These are phyloP conservation scores for Cuniculus paca DNA, from an alignment of 2,797 vertebrate genomes.

Conservation along the genomic window DNA sequence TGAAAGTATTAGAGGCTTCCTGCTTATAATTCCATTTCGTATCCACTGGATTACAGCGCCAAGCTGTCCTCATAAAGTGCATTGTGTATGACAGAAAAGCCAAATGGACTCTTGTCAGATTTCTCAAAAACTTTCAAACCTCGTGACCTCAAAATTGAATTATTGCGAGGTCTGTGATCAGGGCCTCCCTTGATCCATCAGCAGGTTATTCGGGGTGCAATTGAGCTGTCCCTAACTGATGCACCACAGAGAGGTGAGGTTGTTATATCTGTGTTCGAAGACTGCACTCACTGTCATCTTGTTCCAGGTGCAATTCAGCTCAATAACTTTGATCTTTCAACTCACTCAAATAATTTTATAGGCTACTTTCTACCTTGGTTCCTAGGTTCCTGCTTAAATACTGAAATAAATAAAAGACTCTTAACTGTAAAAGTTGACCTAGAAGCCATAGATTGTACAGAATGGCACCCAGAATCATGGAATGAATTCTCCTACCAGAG, in stretches of 20 bases:
- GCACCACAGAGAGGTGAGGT: not conserved
- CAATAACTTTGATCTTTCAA: slow-evolving; percentile 70
- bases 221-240: slow-evolving; percentile 29
- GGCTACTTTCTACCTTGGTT: slow-evolving; percentile 46
- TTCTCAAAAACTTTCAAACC: slow-evolving; percentile 48
- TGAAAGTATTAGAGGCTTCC: slow-evolving; percentile 17
- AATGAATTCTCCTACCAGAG: not conserved
- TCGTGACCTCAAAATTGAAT: slow-evolving; percentile 60
- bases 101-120: slow-evolving; percentile 50
- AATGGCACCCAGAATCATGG: not conserved
- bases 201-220: not conserved
- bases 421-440: slow-evolving; percentile 54
- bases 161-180: slow-evolving; percentile 48
- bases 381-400: slow-evolving; percentile 35
- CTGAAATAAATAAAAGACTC: slow-evolving; percentile 58
- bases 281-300: slow-evolving; percentile 57
- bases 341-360: slow-evolving; percentile 40
- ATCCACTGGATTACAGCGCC: not conserved
- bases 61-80: not conserved
- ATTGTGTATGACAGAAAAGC: slow-evolving; percentile 12
- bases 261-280: slow-evolving; percentile 59
- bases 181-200: slow-evolving; percentile 14
- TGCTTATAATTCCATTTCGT: not conserved
- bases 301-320: slow-evolving; percentile 29
- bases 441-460: not conserved